phyloP scores from a whole-genome alignment of 1,140 invertebrate species.

The Euglossa dilemma region DNA sequence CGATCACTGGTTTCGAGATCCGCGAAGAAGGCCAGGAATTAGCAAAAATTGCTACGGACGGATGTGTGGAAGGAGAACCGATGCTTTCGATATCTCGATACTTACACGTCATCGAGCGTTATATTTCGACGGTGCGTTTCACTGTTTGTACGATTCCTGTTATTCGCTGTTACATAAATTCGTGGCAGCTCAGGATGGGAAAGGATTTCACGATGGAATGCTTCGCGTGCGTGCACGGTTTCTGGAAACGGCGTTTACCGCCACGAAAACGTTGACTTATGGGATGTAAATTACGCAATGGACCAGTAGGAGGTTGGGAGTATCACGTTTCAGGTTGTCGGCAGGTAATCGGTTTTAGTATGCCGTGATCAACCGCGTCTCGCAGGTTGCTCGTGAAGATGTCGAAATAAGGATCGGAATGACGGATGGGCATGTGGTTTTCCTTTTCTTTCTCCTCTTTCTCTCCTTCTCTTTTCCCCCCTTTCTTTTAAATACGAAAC shows the following conservation, averaged over 20 bases:
- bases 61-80: no score
- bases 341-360: conserved; percentile 59
- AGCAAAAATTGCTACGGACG: no score
- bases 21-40: no score
- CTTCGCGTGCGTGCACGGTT: conserved; percentile 15
- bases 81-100: no score
- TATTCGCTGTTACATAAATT: conserved; percentile 10
- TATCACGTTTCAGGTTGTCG: conserved; percentile 66
- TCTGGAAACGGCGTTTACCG: conserved; percentile 27
- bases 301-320: conserved; percentile 55
- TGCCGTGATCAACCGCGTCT: conserved; percentile 46
- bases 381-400: conserved; percentile 56
- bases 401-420: conserved; percentile 49
- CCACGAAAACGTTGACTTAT: conserved; percentile 39
- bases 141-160: neutral
- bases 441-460: neutral
- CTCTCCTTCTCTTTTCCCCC: neutral
- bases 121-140: neutral
- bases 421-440: conserved; percentile 32
- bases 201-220: neutral
- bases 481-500: conserved; percentile 20
- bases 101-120: fast-evolving
- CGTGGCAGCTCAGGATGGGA: neutral
- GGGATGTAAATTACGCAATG: conserved; percentile 65
- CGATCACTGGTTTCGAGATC: no score